Evolutionary conservation across 2,888 invertebrate genomes (phyloP).

Genomic region (Hirtodrosophila trivittata): DNA sequence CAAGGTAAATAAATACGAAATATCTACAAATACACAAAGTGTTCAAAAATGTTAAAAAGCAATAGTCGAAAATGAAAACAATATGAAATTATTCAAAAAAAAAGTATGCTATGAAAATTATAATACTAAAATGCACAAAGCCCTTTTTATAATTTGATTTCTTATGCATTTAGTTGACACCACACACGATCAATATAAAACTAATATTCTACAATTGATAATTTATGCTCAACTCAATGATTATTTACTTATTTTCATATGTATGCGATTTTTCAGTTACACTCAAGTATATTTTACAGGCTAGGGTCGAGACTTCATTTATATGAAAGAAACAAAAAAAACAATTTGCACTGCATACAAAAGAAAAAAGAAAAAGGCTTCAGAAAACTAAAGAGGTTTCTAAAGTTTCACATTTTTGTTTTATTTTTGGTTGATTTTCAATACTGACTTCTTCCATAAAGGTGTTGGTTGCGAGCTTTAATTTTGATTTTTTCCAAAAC

Average conservation of each 20-base stretch:
- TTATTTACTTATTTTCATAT: conserved; percentile 19
- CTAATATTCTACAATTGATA: too few species aligned
- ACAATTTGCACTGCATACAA: conserved; percentile 65
- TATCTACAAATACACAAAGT: conserved; percentile 43
- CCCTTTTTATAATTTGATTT: conserved; percentile 59
- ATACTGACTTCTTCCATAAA: conserved; percentile 17
- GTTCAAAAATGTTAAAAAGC: conserved; percentile 81
- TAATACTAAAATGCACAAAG: conserved; percentile 75
- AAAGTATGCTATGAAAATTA: conserved; percentile 65
- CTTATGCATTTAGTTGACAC: conserved; percentile 46
- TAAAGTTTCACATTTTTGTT: conserved; percentile 27
- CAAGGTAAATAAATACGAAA: conserved; percentile 59
- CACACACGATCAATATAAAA: too few species aligned
- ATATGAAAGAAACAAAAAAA: conserved; percentile 35
- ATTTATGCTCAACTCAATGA: conserved; percentile 38
- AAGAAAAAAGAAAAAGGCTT: conserved; percentile 19
- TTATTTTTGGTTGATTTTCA: conserved; percentile 6
- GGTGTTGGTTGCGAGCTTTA: conserved; percentile 57
- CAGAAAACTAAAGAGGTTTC: conserved; percentile 25
- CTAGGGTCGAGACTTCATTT: conserved; percentile 71
- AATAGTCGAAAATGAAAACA: conserved; percentile 62
- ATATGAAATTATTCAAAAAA: conserved; percentile 24
- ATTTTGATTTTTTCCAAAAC: conserved; percentile 23
- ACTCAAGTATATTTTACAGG: conserved; percentile 54
- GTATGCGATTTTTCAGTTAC: conserved; percentile 44